Evolutionary conservation across 2,888 invertebrate genomes (phyloP).

Genomic region (Drosophila eohydei): DNA sequence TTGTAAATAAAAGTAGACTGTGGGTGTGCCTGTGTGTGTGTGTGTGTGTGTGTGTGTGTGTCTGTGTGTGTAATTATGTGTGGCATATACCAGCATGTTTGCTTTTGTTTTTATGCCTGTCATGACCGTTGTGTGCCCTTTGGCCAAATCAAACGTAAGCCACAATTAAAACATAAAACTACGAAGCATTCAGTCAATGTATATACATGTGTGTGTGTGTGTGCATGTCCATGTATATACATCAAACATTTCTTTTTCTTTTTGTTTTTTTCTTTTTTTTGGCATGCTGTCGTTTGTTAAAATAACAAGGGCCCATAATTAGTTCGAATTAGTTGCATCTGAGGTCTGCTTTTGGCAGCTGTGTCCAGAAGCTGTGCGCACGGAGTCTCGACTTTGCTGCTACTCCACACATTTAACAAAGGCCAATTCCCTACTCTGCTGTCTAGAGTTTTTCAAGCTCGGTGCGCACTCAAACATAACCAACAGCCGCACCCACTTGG

Average conservation of each 20-base stretch:
- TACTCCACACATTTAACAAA: constrained; percentile 18
- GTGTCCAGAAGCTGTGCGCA: constrained; percentile 15
- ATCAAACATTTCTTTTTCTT: constrained; percentile 58
- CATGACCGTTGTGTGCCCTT: constrained; percentile 70
- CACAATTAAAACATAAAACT: constrained; percentile 78
- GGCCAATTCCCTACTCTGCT: constrained; percentile 33
- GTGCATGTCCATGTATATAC: constrained; percentile 27
- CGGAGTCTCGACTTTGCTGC: background rate
- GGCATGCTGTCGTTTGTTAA: constrained; percentile 38
- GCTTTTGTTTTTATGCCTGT: constrained; percentile 76
- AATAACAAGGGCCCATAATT: constrained; percentile 60
- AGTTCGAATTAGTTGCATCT: constrained; percentile 73
- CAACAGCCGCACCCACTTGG: constrained; percentile 6
- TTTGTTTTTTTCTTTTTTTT: background rate
- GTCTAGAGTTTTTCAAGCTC: constrained; percentile 46
- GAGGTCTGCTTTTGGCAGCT: constrained; percentile 64
- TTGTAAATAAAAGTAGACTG: constrained; percentile 70
- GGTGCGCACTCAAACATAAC: constrained; percentile 40
- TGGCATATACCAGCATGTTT: constrained; percentile 68
- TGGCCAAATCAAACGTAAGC: constrained; percentile 78
- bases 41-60: constrained; percentile 8
- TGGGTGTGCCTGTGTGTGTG: background rate
- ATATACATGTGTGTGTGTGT: background rate
- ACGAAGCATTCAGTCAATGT: constrained; percentile 37
- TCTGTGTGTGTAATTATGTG: constrained; percentile 49